These are phyloP conservation scores for Sabatieria punctata DNA, from an alignment of 2,888 invertebrate species.

Conservation along the genomic window DNA sequence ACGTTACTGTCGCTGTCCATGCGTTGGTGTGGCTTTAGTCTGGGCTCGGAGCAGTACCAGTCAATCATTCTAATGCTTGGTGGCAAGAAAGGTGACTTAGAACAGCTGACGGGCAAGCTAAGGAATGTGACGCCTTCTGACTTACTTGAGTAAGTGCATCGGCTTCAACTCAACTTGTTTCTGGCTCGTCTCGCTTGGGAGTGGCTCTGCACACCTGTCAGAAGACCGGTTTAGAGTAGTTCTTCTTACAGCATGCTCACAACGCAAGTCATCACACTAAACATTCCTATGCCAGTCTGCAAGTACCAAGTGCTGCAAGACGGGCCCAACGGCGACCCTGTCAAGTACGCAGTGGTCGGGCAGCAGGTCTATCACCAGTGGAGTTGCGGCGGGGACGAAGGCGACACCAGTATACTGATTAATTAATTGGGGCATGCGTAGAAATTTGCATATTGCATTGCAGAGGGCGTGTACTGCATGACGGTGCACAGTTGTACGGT, in stretches of 20 bases:
- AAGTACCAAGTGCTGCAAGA: constrained; percentile 15
- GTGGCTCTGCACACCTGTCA: no score
- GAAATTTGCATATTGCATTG: no score
- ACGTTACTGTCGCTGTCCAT: no score
- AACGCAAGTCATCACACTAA: constrained; percentile 13
- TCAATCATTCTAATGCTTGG: constrained; percentile 12
- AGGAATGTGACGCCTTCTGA: not conserved
- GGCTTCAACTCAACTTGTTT: not conserved
- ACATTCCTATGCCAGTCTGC: constrained; percentile 19
- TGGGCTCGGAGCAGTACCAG: constrained; percentile 10
- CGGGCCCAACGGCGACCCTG: constrained; percentile 14
- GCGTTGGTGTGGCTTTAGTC: constrained; percentile 4
- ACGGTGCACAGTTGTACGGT: constrained; percentile 24
- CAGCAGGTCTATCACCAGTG: constrained; percentile 22
- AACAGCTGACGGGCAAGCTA: constrained; percentile 1
- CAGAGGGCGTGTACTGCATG: constrained; percentile 21
- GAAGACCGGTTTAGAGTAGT: no score
- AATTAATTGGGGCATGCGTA: no score
- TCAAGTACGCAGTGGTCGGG: constrained; percentile 22
- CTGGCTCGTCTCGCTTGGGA: no score
- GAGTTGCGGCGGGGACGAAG: constrained; percentile 17
- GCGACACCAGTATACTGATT: no score
- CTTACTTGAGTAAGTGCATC: not conserved
- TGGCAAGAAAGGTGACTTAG: constrained; percentile 7
- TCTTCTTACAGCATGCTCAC: constrained; percentile 3